These are phyloP conservation scores for Enteromius mattozi DNA, from an alignment of 2,797 vertebrate species.

Conservation along the genomic window DNA sequence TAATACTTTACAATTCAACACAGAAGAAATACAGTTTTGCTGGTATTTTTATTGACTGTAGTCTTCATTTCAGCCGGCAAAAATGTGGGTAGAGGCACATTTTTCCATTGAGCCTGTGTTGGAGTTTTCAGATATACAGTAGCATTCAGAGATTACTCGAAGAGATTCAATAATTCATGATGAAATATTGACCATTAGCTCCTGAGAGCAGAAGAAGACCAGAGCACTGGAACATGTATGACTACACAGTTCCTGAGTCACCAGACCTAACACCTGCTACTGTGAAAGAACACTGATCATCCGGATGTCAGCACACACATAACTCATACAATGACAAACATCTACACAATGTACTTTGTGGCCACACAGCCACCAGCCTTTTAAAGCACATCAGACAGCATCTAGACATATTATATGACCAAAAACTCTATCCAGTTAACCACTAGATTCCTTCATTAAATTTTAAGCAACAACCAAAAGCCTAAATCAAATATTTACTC, in stretches of 20 bases:
- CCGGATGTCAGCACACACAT: not conserved
- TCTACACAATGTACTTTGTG: not conserved
- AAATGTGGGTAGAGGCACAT: not conserved
- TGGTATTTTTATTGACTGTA: not conserved
- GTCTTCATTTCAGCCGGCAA: not conserved
- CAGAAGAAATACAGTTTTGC: not conserved
- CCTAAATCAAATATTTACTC: not conserved
- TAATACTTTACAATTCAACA: not conserved
- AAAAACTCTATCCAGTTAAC: not conserved
- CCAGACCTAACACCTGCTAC: not conserved
- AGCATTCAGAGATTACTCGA: not conserved
- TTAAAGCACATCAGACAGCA: not conserved
- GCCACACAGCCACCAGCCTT: not conserved
- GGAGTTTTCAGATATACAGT: not conserved
- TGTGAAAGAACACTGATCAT: slow-evolving; percentile 13
- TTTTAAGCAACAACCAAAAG: not conserved
- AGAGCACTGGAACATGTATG: slow-evolving; percentile 16
- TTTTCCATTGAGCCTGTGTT: not conserved
- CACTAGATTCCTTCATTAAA: not conserved
- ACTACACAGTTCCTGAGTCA: not conserved
- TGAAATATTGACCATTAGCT: slow-evolving; percentile 14
- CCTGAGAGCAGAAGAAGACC: not conserved
- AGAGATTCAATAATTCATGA: slow-evolving; percentile 33
- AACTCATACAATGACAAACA: not conserved
- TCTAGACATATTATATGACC: not conserved